These are phyloP conservation scores for Oceanodroma leucorhoa DNA, from an alignment of 2,797 vertebrate species.

Conservation along the genomic window DNA sequence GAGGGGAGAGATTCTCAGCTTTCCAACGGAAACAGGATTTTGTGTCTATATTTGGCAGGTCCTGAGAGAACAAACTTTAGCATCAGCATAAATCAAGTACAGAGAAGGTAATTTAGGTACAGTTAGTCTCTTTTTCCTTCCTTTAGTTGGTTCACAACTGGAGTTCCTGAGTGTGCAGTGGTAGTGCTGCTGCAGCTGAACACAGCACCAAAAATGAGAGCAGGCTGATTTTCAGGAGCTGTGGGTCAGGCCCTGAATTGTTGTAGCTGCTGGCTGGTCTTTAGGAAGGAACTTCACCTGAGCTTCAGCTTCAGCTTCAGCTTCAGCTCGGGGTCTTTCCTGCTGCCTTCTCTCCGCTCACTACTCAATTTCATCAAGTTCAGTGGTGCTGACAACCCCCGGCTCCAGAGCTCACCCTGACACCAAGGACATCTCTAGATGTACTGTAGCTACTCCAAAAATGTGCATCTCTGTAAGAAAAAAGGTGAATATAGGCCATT, in stretches of 20 bases:
- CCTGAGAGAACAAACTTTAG: constrained; percentile 12
- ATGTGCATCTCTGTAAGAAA: background rate
- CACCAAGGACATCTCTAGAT: background rate
- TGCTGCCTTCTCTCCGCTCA: background rate
- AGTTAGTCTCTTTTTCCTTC: background rate
- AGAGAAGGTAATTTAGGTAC: constrained; percentile 1
- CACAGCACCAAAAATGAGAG: background rate
- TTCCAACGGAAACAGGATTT: background rate
- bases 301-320: background rate
- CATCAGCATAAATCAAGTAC: constrained; percentile 15
- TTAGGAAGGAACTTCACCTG: background rate
- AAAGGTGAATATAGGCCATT: background rate
- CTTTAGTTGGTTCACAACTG: background rate
- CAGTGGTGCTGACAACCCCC: background rate
- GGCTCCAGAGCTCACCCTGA: background rate
- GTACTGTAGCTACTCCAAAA: background rate
- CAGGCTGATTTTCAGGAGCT: background rate
- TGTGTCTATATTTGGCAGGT: constrained; percentile 26
- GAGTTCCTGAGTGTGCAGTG: background rate
- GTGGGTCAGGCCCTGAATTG: background rate
- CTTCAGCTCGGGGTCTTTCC: background rate
- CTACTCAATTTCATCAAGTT: background rate
- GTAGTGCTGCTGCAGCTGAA: background rate
- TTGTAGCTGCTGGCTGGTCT: background rate
- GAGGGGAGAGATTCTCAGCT: background rate